A percentile compares a stretch with the other conserved stretches of the same genome.
These are phyloP conservation scores for Misgurnus anguillicaudatus DNA, from an alignment of 2,113 vertebrate species.

Conservation along the genomic window DNA sequence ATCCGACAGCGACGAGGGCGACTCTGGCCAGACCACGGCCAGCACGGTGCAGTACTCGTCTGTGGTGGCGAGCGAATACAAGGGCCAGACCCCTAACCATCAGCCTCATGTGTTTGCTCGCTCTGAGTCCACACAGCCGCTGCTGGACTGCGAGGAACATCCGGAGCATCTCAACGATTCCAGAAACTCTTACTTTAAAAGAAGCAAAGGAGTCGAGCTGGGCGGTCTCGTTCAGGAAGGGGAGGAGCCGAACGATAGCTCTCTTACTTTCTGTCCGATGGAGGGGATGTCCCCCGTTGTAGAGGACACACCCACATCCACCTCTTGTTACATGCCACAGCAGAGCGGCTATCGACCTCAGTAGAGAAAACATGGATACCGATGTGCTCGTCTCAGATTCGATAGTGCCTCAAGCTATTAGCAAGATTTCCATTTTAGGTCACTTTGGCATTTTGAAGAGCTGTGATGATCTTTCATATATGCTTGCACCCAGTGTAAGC, in stretches of 20 bases:
- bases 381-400: background rate
- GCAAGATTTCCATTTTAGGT: background rate
- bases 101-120: slow-evolving; percentile 82
- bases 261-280: slow-evolving; percentile 67
- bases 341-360: slow-evolving; percentile 89
- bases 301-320: slow-evolving; percentile 38
- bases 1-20: slow-evolving; percentile 89
- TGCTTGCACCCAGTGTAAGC: background rate
- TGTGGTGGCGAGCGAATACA: slow-evolving; percentile 88
- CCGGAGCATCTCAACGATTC: slow-evolving; percentile 64
- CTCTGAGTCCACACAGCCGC: slow-evolving; percentile 94
- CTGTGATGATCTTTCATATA: background rate
- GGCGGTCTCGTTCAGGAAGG: slow-evolving; percentile 65
- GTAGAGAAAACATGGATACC: slow-evolving; percentile 58
- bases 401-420: background rate
- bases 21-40: slow-evolving; percentile 86
- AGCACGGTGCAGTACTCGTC: slow-evolving; percentile 95
- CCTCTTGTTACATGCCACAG: slow-evolving; percentile 84
- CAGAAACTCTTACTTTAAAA: slow-evolving; percentile 70
- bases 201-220: slow-evolving; percentile 65
- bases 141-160: slow-evolving; percentile 89
- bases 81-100: slow-evolving; percentile 81
- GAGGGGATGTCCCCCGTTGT: slow-evolving; percentile 63
- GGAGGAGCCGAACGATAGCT: slow-evolving; percentile 65
- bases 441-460: background rate